phyloP scores from a whole-genome alignment of 2,113 vertebrate genomes.

The Struthidea cinerea region DNA sequence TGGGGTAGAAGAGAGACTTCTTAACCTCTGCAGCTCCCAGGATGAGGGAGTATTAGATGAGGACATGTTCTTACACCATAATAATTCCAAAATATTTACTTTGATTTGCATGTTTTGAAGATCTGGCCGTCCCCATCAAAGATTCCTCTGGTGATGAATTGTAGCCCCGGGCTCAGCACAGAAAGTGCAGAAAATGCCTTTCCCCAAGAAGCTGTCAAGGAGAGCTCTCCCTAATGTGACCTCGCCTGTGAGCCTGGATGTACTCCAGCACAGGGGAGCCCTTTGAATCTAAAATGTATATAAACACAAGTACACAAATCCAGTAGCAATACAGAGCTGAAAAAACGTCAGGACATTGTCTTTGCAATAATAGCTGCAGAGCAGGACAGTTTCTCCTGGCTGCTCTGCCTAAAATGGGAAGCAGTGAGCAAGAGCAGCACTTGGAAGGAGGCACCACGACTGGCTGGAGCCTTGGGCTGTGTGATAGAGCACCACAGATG shows the following conservation, averaged over 20 bases:
- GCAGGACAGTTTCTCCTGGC: background rate
- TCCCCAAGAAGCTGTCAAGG: background rate
- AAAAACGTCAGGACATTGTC: background rate
- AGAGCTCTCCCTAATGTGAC: background rate
- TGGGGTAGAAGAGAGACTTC: background rate
- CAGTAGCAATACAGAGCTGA: conserved; percentile 27
- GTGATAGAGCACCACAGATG: background rate
- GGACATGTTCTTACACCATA: background rate
- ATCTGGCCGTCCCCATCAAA: background rate
- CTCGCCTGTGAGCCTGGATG: background rate
- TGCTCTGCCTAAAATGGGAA: conserved; percentile 36
- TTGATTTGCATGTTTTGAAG: background rate
- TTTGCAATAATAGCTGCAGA: background rate
- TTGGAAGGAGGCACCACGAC: conserved; percentile 6
- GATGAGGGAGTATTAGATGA: background rate
- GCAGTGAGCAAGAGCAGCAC: background rate
- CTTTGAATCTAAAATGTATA: conserved; percentile 40
- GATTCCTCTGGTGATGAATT: background rate
- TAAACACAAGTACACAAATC: conserved; percentile 37
- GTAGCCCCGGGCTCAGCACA: background rate
- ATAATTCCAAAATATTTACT: background rate
- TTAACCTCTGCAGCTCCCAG: background rate
- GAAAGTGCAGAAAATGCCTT: background rate
- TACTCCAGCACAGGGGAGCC: conserved; percentile 23
- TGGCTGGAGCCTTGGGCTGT: conserved; percentile 16